Percentiles rank a stretch among this genome's conserved stretches.
Conservation (phyloP, 2,113 vertebrate genomes). For the Pedionomus torquatus region DNA sequence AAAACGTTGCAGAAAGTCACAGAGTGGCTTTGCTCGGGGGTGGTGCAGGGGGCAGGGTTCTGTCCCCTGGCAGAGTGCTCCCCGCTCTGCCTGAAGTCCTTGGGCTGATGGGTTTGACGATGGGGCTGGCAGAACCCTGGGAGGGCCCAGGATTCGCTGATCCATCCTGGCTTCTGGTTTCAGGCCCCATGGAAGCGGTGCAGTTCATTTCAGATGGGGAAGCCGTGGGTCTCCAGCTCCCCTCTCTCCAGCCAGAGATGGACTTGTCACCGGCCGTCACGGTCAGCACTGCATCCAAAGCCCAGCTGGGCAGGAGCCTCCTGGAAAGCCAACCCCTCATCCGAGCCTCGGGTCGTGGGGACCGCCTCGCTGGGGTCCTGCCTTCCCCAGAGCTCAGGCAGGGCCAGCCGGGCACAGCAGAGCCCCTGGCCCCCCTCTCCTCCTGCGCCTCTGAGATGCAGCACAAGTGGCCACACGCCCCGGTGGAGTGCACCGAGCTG, state of each 20-base stretch:
- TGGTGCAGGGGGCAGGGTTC: not conserved
- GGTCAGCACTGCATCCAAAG: not conserved
- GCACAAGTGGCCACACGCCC: slow-evolving; percentile 71
- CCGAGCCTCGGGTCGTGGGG: not conserved
- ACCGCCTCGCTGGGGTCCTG: not conserved
- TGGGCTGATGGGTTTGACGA: rapidly evolving
- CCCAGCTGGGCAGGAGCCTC: slow-evolving; percentile 35
- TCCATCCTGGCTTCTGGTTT: not conserved
- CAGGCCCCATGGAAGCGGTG: slow-evolving; percentile 28
- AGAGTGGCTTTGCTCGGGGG: not conserved
- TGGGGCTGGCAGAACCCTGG: not conserved
- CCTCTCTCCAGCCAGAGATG: slow-evolving; percentile 17
- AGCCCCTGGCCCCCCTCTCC: not conserved
- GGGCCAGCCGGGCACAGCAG: not conserved
- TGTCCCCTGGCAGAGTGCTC: not conserved
- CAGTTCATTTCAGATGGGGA: slow-evolving; percentile 41
- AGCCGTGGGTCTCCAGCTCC: slow-evolving; percentile 34
- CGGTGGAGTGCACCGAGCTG: slow-evolving; percentile 84
- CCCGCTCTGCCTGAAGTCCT: not conserved
- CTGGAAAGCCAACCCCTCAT: slow-evolving; percentile 68
- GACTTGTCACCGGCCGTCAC: not conserved
- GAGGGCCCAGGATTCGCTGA: not conserved
- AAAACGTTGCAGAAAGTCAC: not conserved
- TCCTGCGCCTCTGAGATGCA: slow-evolving; percentile 76
- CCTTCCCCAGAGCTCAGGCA: not conserved